These are phyloP conservation scores for Gymnothorax javanicus DNA, from an alignment of 2,797 vertebrate species.

Conservation along the genomic window DNA sequence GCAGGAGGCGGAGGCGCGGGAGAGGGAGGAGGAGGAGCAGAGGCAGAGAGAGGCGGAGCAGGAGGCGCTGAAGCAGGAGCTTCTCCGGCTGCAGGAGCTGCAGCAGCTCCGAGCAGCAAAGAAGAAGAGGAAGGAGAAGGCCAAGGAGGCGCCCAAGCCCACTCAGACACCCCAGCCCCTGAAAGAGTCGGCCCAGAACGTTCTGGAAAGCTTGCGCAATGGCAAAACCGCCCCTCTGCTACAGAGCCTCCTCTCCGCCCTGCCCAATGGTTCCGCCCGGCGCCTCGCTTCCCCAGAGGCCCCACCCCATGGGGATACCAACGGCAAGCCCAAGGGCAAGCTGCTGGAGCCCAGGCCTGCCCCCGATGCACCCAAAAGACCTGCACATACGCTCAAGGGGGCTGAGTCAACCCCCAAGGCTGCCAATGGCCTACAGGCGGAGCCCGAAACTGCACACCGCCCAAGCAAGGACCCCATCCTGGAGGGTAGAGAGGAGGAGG, in stretches of 20 bases:
- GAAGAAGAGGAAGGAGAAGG: slow-evolving; percentile 94
- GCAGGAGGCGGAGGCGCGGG: slow-evolving; percentile 85
- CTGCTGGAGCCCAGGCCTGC: slow-evolving; percentile 57
- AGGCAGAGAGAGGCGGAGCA: slow-evolving; percentile 81
- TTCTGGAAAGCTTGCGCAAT: slow-evolving; percentile 76
- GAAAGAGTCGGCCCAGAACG: slow-evolving; percentile 74
- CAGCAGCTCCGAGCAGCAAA: slow-evolving; percentile 85
- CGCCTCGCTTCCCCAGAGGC: slow-evolving; percentile 71
- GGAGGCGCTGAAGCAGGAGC: slow-evolving; percentile 82
- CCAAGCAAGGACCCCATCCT: slow-evolving; percentile 58
- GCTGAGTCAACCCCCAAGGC: slow-evolving; percentile 57
- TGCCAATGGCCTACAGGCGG: slow-evolving; percentile 67
- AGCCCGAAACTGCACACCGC: slow-evolving; percentile 65
- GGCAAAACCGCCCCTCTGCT: slow-evolving; percentile 69
- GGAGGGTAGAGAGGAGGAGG: slow-evolving; percentile 80
- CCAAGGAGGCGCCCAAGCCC: slow-evolving; percentile 68
- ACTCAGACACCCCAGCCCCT: slow-evolving; percentile 74
- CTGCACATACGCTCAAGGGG: slow-evolving; percentile 56
- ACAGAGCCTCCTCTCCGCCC: slow-evolving; percentile 64
- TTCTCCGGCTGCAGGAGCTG: slow-evolving; percentile 87
- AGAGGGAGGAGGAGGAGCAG: slow-evolving; percentile 81
- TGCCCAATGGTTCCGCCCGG: slow-evolving; percentile 69
- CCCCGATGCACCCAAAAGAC: slow-evolving; percentile 62
- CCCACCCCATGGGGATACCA: slow-evolving; percentile 73
- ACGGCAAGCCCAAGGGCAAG: slow-evolving; percentile 75